These are phyloP conservation scores for Catharus minimus DNA, from an alignment of 2,113 vertebrate species.

Conservation along the genomic window DNA sequence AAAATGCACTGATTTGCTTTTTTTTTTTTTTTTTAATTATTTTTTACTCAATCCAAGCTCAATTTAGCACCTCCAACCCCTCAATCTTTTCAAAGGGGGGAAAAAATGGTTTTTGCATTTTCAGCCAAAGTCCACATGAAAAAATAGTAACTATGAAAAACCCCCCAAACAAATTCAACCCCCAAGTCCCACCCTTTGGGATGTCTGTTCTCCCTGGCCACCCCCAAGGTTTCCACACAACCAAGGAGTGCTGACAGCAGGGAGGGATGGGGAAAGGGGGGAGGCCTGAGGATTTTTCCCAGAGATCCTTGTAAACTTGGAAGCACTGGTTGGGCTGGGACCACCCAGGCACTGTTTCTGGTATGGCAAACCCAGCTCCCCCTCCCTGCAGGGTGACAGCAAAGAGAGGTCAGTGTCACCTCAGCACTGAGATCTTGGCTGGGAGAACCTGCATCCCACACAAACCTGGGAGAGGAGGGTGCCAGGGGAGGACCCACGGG, in stretches of 20 bases:
- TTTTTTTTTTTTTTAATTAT: background rate
- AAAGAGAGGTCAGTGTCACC: background rate
- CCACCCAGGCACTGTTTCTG: background rate
- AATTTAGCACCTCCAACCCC: background rate
- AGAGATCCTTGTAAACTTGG: background rate
- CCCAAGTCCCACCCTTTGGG: background rate
- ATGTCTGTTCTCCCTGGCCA: background rate
- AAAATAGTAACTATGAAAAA: accelerated
- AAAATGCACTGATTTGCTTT: too few relatives aligned
- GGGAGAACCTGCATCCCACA: background rate
- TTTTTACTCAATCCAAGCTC: background rate
- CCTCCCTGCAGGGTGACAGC: background rate
- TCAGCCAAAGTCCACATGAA: background rate
- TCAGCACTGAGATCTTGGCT: background rate
- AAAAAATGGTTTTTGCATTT: background rate
- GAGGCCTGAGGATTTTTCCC: background rate
- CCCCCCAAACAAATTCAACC: background rate
- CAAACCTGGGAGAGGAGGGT: background rate
- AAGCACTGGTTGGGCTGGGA: background rate
- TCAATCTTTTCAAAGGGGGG: background rate
- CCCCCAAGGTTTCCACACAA: background rate
- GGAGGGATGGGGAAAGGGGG: background rate
- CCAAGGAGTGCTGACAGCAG: background rate
- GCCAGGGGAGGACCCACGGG: background rate
- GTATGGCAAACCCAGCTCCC: background rate